A percentile compares a stretch with the other conserved stretches of the same genome.
phyloP scores from a whole-genome alignment of 2,888 invertebrate genomes.

The Pelosia muscerda region DNA sequence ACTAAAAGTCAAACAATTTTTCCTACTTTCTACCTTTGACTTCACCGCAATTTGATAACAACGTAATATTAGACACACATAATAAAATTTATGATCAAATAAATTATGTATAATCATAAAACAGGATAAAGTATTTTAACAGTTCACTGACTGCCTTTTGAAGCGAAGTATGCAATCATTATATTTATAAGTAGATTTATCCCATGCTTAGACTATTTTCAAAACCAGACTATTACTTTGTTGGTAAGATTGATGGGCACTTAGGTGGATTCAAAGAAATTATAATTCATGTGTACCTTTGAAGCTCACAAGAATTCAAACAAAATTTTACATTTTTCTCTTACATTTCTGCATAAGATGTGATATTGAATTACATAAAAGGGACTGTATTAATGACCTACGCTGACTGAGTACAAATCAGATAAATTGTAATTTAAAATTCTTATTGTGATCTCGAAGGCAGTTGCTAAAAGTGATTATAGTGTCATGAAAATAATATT shows the following conservation, averaged over 20 bases:
- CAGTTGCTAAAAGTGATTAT: neutral
- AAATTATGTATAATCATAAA: neutral
- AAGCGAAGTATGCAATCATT: neutral
- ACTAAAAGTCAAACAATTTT: too few species aligned
- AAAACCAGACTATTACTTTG: neutral
- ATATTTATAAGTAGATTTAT: neutral
- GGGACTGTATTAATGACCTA: neutral
- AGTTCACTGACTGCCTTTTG: neutral
- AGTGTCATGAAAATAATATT: neutral
- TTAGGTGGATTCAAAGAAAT: neutral
- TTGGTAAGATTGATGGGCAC: neutral
- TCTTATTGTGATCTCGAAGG: neutral
- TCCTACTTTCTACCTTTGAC: neutral
- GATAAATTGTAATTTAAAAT: neutral
- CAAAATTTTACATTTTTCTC: conserved; percentile 1
- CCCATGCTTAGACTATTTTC: neutral
- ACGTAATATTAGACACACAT: neutral
- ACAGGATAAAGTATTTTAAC: neutral
- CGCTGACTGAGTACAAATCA: neutral
- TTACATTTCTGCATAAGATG: neutral
- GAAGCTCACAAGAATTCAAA: neutral
- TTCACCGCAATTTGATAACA: neutral
- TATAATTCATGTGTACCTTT: neutral
- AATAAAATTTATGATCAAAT: neutral
- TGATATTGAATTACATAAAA: neutral